Evolutionary conservation across 2,113 vertebrate genomes (phyloP).

Genomic region (Burhinus bistriatus): DNA sequence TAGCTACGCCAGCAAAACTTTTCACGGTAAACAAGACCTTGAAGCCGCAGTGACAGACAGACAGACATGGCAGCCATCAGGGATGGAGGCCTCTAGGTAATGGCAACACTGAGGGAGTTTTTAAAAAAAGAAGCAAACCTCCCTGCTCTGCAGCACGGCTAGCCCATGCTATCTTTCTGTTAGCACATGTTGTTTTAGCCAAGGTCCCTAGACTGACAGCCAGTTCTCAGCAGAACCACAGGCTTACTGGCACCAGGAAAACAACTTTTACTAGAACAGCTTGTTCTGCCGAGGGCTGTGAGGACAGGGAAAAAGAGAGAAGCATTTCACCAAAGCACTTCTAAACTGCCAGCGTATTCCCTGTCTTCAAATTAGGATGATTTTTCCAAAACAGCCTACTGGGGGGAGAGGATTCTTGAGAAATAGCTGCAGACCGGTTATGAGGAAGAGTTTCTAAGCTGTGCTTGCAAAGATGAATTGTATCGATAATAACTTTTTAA

Average conservation of each 20-base stretch:
- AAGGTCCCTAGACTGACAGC: not conserved
- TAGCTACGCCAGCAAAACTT: not conserved
- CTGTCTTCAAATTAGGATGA: not conserved
- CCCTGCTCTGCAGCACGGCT: not conserved
- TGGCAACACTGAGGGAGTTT: not conserved
- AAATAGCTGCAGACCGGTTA: not conserved
- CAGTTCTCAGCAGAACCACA: not conserved
- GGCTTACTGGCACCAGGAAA: not conserved
- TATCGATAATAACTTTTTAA: not conserved
- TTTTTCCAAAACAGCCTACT: not conserved
- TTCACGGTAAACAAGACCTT: not conserved
- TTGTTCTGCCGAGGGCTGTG: not conserved
- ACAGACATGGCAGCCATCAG: not conserved
- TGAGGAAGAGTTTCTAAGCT: not conserved
- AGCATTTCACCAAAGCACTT: not conserved
- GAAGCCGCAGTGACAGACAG: not conserved
- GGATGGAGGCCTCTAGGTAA: not conserved
- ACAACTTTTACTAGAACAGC: conserved; percentile 18
- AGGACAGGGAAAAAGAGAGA: not conserved
- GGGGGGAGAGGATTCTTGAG: not conserved
- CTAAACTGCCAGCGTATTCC: not conserved
- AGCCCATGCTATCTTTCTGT: not conserved
- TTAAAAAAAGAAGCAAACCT: not conserved
- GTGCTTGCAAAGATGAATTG: not conserved
- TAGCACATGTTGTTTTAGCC: not conserved